Evolutionary conservation across 92 coral and sea anemone genomes (phyloP), one percentile per base, ranked within the genome.

Genomic region (Pocillopora meandrina): DNA sequence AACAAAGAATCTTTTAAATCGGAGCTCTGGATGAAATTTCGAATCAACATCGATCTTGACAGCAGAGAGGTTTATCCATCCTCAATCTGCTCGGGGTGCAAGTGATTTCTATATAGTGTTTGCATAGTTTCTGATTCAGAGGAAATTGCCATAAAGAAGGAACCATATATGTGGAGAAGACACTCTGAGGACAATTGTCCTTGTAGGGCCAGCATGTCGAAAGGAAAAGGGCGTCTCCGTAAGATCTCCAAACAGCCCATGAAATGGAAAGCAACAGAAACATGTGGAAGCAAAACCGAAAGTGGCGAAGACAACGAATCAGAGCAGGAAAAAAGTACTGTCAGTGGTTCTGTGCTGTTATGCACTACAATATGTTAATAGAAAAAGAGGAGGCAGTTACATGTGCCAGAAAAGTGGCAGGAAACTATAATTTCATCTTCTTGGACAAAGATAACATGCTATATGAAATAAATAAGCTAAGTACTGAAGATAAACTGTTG

Each of bases 361-460:
- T 66, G 71, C 71, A 66, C 71, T 12, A 66, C 71, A 66, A 0
- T 66, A 26, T 26, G 21, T 2, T 66, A 68, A 26, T 12, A 68
- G 31, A 26, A 26, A 26, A 26, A 26, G 31, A 26, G 31, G 31
- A 26, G 31, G 61, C 61, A 9, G 14, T 57, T 57, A 14, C 61
- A 9, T 75, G 79, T 75, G 79, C 79, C 59, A 66, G 59, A 58
- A 75, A 57, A 57, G 65, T 75, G 21, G 58, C 79, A 10, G 19
- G 59, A 16, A 65, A 75, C 2, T 75, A 57, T 57, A 34, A 75
- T 59, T 75, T 75, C 12, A 58, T 74, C 74, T 72, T 72, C 42
- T 59, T 83, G 67, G 81, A 83, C 72, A 64, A 49, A 60, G 74
- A 62, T 75, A 74, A 84, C 55, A 63, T 84, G 72, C 74, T n/a